A percentile compares a stretch with the other conserved stretches of the same genome.
These are phyloP conservation scores for Ochropacha duplaris DNA, from an alignment of 2,888 invertebrate species.

Conservation along the genomic window DNA sequence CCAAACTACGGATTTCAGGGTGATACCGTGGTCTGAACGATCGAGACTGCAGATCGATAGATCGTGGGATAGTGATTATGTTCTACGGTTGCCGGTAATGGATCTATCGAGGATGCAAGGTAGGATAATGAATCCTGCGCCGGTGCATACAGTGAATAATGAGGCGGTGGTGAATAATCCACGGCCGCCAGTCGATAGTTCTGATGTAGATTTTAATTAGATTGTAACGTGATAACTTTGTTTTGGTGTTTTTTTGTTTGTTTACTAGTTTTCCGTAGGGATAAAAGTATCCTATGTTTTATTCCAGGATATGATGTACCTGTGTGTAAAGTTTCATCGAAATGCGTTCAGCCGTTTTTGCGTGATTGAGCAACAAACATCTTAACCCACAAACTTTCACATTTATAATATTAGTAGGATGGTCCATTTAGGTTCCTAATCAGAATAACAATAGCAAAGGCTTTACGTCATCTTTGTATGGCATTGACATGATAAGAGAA, in stretches of 20 bases:
- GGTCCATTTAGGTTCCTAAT: too few species aligned
- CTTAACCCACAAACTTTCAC: too few species aligned
- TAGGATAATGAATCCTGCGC: conserved; percentile 27
- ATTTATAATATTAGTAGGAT: too few species aligned
- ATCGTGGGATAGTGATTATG: conserved; percentile 58
- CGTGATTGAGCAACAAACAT: too few species aligned
- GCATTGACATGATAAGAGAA: too few species aligned
- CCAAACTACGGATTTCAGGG: conserved; percentile 44
- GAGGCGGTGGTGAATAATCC: conserved; percentile 40
- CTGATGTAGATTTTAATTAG: neutral
- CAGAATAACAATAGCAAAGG: too few species aligned
- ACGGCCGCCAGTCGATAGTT: conserved; percentile 34
- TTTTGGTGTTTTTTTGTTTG: neutral
- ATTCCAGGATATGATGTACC: too few species aligned
- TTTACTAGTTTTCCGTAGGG: too few species aligned
- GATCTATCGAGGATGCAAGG: conserved; percentile 55
- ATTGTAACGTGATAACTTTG: neutral
- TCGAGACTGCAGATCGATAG: conserved; percentile 45
- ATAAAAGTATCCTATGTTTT: too few species aligned
- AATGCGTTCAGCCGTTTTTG: too few species aligned
- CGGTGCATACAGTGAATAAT: conserved; percentile 26
- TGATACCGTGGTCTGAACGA: conserved; percentile 60
- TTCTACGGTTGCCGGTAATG: conserved; percentile 56
- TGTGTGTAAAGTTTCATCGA: too few species aligned
- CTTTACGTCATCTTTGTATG: too few species aligned